Conservation (phyloP, 2,888 invertebrate species). For the Caenorhabditis panamensis region DNA sequence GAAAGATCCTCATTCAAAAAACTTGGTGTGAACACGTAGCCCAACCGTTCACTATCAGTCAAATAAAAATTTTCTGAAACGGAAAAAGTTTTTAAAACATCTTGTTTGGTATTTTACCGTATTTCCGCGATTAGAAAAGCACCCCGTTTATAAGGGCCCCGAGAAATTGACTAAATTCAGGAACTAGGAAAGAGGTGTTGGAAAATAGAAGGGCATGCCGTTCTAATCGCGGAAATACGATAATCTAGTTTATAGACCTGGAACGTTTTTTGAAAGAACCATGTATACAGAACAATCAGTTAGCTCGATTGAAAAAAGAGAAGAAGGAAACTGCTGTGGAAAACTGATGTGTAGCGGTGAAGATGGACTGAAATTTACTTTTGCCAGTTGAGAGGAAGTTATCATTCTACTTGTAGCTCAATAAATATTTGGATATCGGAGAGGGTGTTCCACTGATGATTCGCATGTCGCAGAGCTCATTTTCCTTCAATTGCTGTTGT, state of each 20-base stretch:
- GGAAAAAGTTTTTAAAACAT: no score
- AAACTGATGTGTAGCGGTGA: constrained; percentile 19
- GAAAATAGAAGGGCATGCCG: neutral
- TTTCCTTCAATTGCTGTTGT: constrained; percentile 17
- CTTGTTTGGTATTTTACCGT: no score
- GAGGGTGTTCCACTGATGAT: constrained; percentile 58
- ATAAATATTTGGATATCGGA: constrained; percentile 20
- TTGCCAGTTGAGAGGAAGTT: neutral
- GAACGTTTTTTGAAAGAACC: constrained; percentile 40
- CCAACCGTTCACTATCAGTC: constrained; percentile 31
- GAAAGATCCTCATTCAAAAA: constrained; percentile 30
- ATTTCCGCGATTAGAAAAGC: no score
- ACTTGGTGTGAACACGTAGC: constrained; percentile 56
- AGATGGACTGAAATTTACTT: constrained; percentile 6
- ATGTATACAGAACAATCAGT: constrained; percentile 55
- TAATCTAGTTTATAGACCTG: constrained; percentile 29
- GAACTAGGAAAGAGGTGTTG: no score
- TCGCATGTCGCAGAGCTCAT: constrained; percentile 39
- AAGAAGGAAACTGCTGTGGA: constrained; percentile 55
- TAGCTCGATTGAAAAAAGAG: constrained; percentile 33
- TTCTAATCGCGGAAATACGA: no score
- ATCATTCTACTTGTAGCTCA: constrained; percentile 31
- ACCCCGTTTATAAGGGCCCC: no score
- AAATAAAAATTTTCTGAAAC: constrained; percentile 23
- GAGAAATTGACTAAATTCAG: no score